Conservation (phyloP, 1,140 invertebrate species). For the Cydia splendana region DNA sequence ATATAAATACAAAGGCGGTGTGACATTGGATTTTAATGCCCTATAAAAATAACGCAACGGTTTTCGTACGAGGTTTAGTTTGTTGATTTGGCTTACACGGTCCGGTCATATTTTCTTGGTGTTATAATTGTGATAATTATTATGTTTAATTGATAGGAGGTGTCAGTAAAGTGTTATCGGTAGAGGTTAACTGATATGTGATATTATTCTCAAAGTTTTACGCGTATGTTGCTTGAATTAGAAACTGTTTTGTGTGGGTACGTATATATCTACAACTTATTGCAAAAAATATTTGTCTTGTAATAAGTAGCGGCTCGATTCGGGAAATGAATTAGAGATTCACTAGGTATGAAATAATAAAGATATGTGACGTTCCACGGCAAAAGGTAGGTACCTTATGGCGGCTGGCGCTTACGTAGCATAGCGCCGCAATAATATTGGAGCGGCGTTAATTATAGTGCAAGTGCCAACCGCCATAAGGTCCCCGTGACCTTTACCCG, state of each 20-base stretch:
- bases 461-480: no score
- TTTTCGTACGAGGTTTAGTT: slow-evolving; percentile 56
- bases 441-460: no score
- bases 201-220: slow-evolving; percentile 17
- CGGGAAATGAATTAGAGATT: no score
- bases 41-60: slow-evolving; percentile 64
- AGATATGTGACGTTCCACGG: no score
- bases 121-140: slow-evolving; percentile 30
- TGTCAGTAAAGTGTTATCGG: slow-evolving; percentile 21
- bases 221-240: neutral
- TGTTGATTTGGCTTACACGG: slow-evolving; percentile 47
- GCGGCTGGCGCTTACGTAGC: no score
- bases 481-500: no score
- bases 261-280: neutral
- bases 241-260: neutral
- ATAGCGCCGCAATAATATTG: no score
- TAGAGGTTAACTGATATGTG: neutral
- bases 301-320: no score
- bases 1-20: slow-evolving; percentile 65
- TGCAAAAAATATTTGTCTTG: no score
- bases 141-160: slow-evolving; percentile 31
- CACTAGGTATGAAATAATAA: no score
- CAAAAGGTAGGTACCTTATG: no score
- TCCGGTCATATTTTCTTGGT: slow-evolving; percentile 40
- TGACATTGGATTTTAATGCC: slow-evolving; percentile 61